Conservation (phyloP, 30 jellyfish, hydroid and myxozoan genomes). For the Hydra vulgaris region DNA sequence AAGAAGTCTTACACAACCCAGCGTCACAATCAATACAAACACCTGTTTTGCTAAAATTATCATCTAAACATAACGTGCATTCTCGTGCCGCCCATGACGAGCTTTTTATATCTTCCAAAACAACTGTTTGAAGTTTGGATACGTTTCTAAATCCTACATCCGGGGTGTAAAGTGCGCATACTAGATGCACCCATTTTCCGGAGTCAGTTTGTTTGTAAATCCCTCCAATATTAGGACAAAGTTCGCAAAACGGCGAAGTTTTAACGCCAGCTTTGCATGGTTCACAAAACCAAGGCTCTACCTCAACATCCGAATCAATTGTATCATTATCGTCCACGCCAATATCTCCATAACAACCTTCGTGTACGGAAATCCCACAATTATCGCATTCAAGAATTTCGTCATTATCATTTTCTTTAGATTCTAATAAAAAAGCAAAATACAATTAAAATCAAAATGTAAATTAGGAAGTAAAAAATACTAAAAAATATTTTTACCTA, state of each 20-base stretch:
- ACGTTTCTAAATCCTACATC: conserved; percentile 82
- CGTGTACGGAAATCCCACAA: conserved; percentile 92
- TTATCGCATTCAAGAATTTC: conserved; percentile 85
- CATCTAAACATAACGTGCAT: conserved; percentile 74
- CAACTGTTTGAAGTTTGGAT: conserved; percentile 60
- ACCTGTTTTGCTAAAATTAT: conserved; percentile 76
- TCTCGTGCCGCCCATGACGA: conserved; percentile 72
- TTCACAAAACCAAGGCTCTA: conserved; percentile 98
- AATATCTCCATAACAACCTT: conserved; percentile 93
- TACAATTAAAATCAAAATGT: not conserved
- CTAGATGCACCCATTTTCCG: conserved; percentile 88
- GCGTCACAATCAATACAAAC: conserved; percentile 91
- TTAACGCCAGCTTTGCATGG: conserved; percentile 79
- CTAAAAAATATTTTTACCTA: not conserved
- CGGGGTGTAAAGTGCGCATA: conserved; percentile 94
- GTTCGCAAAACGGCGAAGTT: conserved; percentile 57
- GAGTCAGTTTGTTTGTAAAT: conserved; percentile 69
- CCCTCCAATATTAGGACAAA: conserved; percentile 89
- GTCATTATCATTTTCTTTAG: conserved; percentile 72
- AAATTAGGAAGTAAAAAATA: too few species aligned
- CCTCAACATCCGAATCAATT: conserved; percentile 75
- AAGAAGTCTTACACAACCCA: conserved; percentile 71
- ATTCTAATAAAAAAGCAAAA: conserved; percentile 14
- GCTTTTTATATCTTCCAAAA: conserved; percentile 63
- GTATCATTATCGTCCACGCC: conserved; percentile 33